phyloP scores from a whole-genome alignment of 2,888 invertebrate species.

The Myopa tessellatipennis region DNA sequence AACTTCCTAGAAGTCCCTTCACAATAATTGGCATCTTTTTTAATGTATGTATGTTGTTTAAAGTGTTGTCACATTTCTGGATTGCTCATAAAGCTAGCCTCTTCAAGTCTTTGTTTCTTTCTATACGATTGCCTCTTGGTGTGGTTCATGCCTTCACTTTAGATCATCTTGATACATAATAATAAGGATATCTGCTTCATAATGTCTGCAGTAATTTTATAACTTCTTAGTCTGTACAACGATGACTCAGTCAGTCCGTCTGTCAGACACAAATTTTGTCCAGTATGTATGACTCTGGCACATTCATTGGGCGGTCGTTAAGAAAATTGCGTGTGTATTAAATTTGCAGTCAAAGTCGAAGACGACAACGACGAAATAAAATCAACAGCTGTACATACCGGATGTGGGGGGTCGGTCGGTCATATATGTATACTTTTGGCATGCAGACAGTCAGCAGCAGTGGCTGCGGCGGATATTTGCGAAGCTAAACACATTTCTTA shows the following conservation, averaged over 20 bases:
- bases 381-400: slow-evolving; percentile 37
- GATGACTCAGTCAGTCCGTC: slow-evolving; percentile 11
- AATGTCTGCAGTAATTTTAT: too few species aligned
- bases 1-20: too few species aligned
- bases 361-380: background rate
- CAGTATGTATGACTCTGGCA: background rate
- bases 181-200: too few species aligned
- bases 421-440: background rate
- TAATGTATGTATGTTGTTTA: too few species aligned
- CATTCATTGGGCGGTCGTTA: slow-evolving; percentile 18
- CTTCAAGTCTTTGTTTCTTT: too few species aligned
- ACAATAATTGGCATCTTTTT: too few species aligned
- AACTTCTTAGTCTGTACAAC: too few species aligned
- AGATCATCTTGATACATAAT: too few species aligned
- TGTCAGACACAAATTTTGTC: background rate
- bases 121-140: too few species aligned
- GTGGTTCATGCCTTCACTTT: too few species aligned
- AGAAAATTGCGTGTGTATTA: slow-evolving; percentile 22
- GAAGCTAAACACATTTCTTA: slow-evolving; percentile 22
- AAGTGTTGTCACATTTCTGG: too few species aligned
- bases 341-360: background rate
- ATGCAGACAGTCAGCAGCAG: background rate
- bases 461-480: background rate
- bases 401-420: slow-evolving; percentile 38
- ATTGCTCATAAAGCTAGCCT: too few species aligned